Conservation (phyloP, 2,888 invertebrate species). For the Stenichneumon culpator region DNA sequence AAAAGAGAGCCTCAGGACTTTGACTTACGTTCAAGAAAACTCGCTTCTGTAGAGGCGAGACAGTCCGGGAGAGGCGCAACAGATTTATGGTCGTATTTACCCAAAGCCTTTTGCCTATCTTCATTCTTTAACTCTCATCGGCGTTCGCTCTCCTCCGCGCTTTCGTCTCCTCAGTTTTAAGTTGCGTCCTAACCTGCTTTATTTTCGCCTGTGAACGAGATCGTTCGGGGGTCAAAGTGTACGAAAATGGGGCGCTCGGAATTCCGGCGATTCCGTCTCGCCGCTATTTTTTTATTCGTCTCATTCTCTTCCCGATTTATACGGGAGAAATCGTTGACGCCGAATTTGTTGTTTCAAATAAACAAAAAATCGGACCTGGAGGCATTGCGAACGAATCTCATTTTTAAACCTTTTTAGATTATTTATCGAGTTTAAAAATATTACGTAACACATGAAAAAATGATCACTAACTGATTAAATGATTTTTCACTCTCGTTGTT, state of each 20-base stretch:
- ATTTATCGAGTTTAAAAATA: no score
- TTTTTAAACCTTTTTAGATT: no score
- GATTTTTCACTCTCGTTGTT: not conserved
- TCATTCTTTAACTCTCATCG: slow-evolving; percentile 68
- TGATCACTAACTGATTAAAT: not conserved
- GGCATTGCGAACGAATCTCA: no score
- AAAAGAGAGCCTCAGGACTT: slow-evolving; percentile 24
- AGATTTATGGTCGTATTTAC: slow-evolving; percentile 55
- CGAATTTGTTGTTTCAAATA: no score
- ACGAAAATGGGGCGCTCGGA: not conserved
- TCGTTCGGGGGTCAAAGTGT: not conserved
- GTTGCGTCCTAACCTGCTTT: slow-evolving; percentile 71
- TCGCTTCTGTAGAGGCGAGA: slow-evolving; percentile 36
- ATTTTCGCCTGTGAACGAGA: slow-evolving; percentile 76
- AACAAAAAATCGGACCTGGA: not conserved
- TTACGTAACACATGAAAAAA: no score
- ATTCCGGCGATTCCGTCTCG: not conserved
- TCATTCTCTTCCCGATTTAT: not conserved
- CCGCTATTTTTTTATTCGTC: not conserved
- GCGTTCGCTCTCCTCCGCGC: not conserved
- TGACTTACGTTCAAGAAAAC: slow-evolving; percentile 54
- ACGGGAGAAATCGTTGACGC: not conserved
- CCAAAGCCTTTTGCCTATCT: slow-evolving; percentile 45
- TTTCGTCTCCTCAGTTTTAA: not conserved
- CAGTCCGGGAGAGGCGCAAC: slow-evolving; percentile 21